phyloP scores from a whole-genome alignment of 2,888 invertebrate species.

The Rhimphoctona megacephalus region DNA sequence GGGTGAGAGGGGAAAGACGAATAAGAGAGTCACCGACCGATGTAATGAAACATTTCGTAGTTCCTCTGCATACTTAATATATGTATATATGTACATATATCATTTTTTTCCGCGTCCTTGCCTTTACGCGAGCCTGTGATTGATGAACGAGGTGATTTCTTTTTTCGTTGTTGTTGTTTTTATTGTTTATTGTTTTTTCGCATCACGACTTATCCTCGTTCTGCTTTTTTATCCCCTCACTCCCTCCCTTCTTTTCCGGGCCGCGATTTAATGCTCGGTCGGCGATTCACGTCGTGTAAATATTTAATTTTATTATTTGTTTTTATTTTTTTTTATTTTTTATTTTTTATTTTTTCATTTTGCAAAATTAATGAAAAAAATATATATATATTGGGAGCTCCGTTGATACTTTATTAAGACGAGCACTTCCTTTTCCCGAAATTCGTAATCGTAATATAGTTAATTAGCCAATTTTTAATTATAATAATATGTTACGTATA shows the following conservation, averaged over 20 bases:
- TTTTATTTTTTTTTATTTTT: not conserved
- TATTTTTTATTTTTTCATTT: too few relatives aligned
- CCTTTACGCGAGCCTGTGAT: constrained; percentile 67
- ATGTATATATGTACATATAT: constrained; percentile 5
- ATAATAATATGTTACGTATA: constrained; percentile 37
- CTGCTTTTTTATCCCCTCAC: constrained; percentile 33
- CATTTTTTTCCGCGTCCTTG: constrained; percentile 55
- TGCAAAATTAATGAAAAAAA: not conserved
- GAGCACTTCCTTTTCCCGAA: constrained; percentile 31
- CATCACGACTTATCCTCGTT: constrained; percentile 63
- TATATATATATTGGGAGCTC: not conserved
- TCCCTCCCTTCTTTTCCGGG: not conserved
- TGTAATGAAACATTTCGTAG: constrained; percentile 2
- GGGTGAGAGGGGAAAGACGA: not conserved
- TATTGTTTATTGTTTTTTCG: constrained; percentile 44
- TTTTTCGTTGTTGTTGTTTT: constrained; percentile 60
- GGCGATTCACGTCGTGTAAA: not conserved
- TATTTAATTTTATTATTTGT: not conserved
- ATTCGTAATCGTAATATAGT: constrained; percentile 37
- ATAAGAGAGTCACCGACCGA: constrained; percentile 25
- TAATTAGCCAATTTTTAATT: constrained; percentile 78
- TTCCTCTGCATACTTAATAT: constrained; percentile 28
- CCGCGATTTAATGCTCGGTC: not conserved
- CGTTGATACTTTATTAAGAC: not conserved
- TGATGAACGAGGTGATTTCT: constrained; percentile 68